These are phyloP conservation scores for Trematomus loennbergii DNA, from an alignment of 2,113 vertebrate species.

Conservation along the genomic window DNA sequence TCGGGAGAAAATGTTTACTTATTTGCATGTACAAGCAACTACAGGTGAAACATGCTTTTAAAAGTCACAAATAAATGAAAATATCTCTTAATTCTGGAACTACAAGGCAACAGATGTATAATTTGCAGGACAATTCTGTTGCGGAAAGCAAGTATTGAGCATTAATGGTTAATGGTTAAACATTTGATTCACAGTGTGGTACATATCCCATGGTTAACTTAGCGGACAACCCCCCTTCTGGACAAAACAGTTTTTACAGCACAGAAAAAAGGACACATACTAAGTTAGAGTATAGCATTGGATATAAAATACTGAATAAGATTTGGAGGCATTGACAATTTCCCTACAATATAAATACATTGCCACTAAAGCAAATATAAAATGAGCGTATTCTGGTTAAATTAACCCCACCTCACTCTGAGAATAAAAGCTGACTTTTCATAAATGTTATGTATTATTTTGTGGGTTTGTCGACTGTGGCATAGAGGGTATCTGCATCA, in stretches of 20 bases:
- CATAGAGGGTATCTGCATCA: conserved; percentile 20
- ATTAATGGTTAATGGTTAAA: no score
- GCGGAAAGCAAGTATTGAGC: background rate
- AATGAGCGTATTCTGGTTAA: background rate
- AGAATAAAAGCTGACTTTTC: no score
- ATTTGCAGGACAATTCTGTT: background rate
- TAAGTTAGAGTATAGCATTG: background rate
- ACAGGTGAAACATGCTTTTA: background rate
- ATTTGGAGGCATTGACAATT: background rate
- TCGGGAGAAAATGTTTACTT: no score
- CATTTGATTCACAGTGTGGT: background rate
- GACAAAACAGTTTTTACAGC: conserved; percentile 7
- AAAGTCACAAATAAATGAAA: background rate
- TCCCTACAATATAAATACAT: background rate
- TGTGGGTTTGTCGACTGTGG: background rate
- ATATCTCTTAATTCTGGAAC: background rate
- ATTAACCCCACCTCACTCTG: background rate
- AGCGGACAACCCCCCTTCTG: conserved; percentile 34
- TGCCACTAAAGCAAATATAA: background rate
- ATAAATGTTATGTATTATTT: background rate
- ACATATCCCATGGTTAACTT: background rate
- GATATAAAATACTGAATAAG: background rate
- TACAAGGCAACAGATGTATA: background rate
- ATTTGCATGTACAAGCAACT: background rate
- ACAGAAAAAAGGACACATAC: background rate